phyloP scores from a whole-genome alignment of 1,140 invertebrate species.

The Apis cerana region DNA sequence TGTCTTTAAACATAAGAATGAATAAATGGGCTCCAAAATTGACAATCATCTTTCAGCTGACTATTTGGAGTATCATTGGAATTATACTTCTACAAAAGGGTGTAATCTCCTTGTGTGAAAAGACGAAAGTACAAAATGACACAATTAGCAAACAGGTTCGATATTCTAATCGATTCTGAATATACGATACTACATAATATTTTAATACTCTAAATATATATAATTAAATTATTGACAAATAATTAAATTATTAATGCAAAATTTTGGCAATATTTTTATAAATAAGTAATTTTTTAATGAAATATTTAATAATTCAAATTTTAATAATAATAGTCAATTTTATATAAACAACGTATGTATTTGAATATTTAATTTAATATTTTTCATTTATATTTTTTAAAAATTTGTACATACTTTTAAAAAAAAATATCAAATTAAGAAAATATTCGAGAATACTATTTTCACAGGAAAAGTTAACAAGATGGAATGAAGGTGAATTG shows the following conservation, averaged over 20 bases:
- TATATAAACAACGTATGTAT: background rate
- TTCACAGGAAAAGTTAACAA: constrained; percentile 26
- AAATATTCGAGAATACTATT: constrained; percentile 30
- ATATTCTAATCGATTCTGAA: constrained; percentile 10
- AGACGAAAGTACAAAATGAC: constrained; percentile 19
- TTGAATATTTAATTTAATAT: background rate
- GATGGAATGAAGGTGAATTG: background rate
- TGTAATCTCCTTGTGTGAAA: constrained; percentile 42
- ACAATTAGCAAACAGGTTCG: constrained; percentile 31
- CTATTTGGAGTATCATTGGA: constrained; percentile 69
- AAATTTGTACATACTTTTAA: background rate
- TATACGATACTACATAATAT: too few species aligned
- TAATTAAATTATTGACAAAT: too few species aligned
- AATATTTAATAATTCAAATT: background rate
- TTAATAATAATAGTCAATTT: background rate
- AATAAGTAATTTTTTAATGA: background rate
- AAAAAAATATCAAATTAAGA: background rate
- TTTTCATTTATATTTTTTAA: background rate
- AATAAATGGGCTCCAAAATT: constrained; percentile 72
- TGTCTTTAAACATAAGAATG: constrained; percentile 63
- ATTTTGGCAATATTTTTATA: background rate
- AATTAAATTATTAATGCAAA: background rate
- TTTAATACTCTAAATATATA: too few species aligned
- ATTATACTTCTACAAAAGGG: constrained; percentile 70
- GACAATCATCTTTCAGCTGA: constrained; percentile 68